Base-by-base conservation (phyloP, 2,888 invertebrate genomes). In the Aplocera efformata region DNA sequence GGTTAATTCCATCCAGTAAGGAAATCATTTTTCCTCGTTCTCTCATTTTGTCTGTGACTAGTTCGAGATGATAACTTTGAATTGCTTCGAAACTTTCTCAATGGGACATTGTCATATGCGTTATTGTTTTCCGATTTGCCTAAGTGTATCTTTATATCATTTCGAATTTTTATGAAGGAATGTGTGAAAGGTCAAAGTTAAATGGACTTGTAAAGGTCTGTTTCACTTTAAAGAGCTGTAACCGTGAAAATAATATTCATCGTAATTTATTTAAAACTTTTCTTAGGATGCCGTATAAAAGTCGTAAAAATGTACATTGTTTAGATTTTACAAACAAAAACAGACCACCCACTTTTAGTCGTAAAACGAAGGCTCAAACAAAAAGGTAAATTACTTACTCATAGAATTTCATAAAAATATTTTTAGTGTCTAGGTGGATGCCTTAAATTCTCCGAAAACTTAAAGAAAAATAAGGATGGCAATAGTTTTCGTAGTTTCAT, bases 401-500 rank as follows among this genome's bases (percentile, higher is more conserved):
- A 17, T 17, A 5, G 3, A 17, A 17, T 17, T 17, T 17, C 13
- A 9, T 10, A 9, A 21, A 21, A 17, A 23, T 7, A n/a, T n/a
- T n/a, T n/a, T 24, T 23, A 9, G 8, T 21, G 22, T 9, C 20
- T 30, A 25, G 5, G 8, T 20, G 13, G 22, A 26, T 29, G 9
- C 9, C 28, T 10, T 4, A 13, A 20, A 29, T 8, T n/a, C 21
- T 10, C 17, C 42, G 10, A 58, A 70, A 76, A 77, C 63, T 73
- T 70, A 50, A 63, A 64, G 74, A 58, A 74, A 65, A 82, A 83
- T 72, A 83, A 76, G 80, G 85, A 85, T 64, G 58, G 72, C 79
- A 68, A 72, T 80, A 84, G 77, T 78, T 82, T 68, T 76, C 73
- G 64, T 78, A 74, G 75, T 81, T 79, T 67, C 66, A 66, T 65